phyloP scores from a whole-genome alignment of 2,797 vertebrate genomes.

The Cetoscarus ocellatus region DNA sequence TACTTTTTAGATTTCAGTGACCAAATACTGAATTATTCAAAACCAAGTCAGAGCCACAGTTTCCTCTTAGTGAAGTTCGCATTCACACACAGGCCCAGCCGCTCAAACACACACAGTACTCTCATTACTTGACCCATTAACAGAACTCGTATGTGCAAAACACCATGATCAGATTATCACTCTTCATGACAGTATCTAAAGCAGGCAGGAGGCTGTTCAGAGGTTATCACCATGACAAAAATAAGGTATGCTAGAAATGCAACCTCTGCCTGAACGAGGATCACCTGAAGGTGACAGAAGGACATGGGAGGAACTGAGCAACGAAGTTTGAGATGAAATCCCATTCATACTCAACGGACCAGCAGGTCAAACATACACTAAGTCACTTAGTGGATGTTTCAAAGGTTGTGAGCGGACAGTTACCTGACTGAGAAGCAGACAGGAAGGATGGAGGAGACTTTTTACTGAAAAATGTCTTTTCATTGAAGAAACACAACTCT shows the following conservation, averaged over 20 bases:
- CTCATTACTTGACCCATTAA: constrained; percentile 45
- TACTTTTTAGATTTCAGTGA: constrained; percentile 45
- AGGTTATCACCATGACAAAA: constrained; percentile 52
- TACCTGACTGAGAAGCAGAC: constrained; percentile 59
- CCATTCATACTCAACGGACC: constrained; percentile 39
- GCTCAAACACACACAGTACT: constrained; percentile 48
- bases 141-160: constrained; percentile 59
- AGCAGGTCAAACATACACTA: constrained; percentile 5
- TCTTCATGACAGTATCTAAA: constrained; percentile 47
- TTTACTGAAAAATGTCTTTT: constrained; percentile 24
- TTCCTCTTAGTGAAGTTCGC: constrained; percentile 42
- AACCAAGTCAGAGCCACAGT: constrained; percentile 7
- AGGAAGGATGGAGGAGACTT: constrained; percentile 30
- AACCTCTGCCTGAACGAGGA: constrained; percentile 44
- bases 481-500: constrained; percentile 65
- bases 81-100: constrained; percentile 45
- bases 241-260: constrained; percentile 47
- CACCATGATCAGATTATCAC: constrained; percentile 57
- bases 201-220: constrained; percentile 55
- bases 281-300: constrained; percentile 37
- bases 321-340: constrained; percentile 23
- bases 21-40: constrained; percentile 28
- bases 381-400: constrained; percentile 46
- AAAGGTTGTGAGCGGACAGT: constrained; percentile 48
- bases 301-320: constrained; percentile 20